Conservation (phyloP, 2,113 vertebrate genomes). For the Macaca nemestrina region DNA sequence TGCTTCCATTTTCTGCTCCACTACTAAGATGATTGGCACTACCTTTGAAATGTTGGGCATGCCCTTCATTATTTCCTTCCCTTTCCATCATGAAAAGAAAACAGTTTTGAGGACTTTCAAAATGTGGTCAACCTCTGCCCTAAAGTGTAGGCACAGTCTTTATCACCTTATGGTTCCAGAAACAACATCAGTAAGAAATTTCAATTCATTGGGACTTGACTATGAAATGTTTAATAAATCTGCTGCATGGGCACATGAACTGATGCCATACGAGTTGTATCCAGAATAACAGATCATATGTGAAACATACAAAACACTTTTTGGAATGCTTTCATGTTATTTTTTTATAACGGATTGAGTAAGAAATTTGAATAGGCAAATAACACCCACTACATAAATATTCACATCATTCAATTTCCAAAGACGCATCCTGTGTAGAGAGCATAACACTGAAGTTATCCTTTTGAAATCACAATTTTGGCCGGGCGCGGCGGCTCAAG, state of each 20-base stretch:
- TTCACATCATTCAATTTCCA: slow-evolving; percentile 37
- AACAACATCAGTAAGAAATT: neutral
- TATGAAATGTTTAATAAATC: slow-evolving; percentile 7
- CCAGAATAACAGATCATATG: neutral
- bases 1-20: neutral
- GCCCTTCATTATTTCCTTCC: neutral
- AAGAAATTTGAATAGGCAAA: neutral
- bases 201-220: neutral
- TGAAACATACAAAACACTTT: neutral
- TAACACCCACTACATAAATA: neutral
- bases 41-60: neutral
- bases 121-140: neutral
- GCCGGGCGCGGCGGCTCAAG: too few species aligned
- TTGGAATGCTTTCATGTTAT: neutral
- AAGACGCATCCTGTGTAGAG: neutral
- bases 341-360: neutral
- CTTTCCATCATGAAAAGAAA: neutral
- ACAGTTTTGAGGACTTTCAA: neutral
- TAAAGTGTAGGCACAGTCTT: neutral
- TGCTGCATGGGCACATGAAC: neutral
- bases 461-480: neutral
- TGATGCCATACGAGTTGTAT: neutral
- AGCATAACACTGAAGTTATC: neutral
- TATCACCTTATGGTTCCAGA: neutral
- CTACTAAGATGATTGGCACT: neutral